A percentile compares a stretch with the other conserved stretches of the same genome.
Conservation (phyloP, 2,888 invertebrate species). For the Troides oblongomaculatus region DNA sequence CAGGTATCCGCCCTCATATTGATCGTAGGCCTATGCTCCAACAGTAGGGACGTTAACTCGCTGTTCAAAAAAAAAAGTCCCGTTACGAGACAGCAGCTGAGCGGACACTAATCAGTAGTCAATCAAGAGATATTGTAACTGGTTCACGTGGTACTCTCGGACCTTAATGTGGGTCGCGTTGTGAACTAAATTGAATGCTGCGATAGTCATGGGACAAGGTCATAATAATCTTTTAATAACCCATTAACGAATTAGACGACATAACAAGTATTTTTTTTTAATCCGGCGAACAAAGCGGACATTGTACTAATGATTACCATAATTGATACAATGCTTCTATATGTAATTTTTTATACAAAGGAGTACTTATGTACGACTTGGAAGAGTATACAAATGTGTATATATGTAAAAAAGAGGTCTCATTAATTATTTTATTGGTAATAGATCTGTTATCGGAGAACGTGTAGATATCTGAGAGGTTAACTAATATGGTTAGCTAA, state of each 20-base stretch:
- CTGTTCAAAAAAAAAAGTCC: too few species aligned
- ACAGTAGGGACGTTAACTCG: too few species aligned
- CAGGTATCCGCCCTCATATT: too few species aligned
- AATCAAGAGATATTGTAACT: constrained; percentile 30
- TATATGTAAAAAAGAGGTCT: too few species aligned
- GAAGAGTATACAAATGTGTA: too few species aligned
- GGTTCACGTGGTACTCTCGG: constrained; percentile 31
- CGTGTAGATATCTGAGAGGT: too few species aligned
- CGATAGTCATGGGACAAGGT: constrained; percentile 19
- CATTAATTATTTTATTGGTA: too few species aligned
- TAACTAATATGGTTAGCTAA: too few species aligned
- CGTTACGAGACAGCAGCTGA: constrained; percentile 2
- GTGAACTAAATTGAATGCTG: constrained; percentile 26
- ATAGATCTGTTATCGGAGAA: too few species aligned
- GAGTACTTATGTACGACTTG: not conserved
- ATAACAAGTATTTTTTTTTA: constrained; percentile 14
- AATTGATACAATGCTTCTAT: constrained; percentile 5
- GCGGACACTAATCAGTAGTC: constrained; percentile 10
- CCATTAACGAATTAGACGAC: constrained; percentile 28
- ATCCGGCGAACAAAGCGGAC: constrained; percentile 16
- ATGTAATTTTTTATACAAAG: not conserved
- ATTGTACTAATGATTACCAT: constrained; percentile 17
- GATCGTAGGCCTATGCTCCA: too few species aligned
- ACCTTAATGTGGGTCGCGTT: constrained; percentile 35
- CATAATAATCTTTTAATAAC: constrained; percentile 26